Evolutionary conservation across 2,113 vertebrate genomes (phyloP), one percentile per base, ranked within the genome.

Genomic region (Leuciscus idus): DNA sequence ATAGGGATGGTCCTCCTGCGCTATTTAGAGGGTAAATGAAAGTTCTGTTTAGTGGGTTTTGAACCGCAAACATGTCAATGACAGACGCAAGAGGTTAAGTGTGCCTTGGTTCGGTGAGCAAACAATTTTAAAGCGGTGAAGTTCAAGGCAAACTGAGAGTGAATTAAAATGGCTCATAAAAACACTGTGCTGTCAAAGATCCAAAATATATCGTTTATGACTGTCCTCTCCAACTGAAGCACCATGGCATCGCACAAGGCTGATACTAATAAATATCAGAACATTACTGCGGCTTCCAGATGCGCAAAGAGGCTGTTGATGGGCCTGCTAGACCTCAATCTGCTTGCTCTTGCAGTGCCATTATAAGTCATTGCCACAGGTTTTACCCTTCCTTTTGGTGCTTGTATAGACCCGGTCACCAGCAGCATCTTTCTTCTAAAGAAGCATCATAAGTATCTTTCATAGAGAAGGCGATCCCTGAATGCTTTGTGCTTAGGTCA

Each of bases 71-170:
- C 3, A 26, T 81, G 79, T 26, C 79, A 81, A 9, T 64, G 79
- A 81, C 59, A 64, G 39, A 81, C 15, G 9, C 79, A 12, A 61
- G 39, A 28, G 59, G 61, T 66, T 48, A 81, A 64, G 43, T 46
- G 15, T 46, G 17, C 2, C n/a, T 8, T 1, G 79, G 59, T 48
- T 81, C 59, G 6, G 15, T 48, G 59, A 64, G 48, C 79, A 81
- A 81, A 64, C 59, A 66, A 81, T 28, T 30, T 64, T 17, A 48
- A 12, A 81, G 43, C 46, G 79, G n/a, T 28, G 17, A 64, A 26
- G 21, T 61, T 61, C 55, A 61, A 64, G 78, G 78, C n/a, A 81
- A 64, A 21, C 79, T 30, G n/a, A 39, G 33, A 81, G 59, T 46
- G 26, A 64, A 64, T 46, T 28, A 26, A 66, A 79, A 36, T 1